phyloP scores from a whole-genome alignment of 2,113 vertebrate species.

The Dipodomys stephensi region DNA sequence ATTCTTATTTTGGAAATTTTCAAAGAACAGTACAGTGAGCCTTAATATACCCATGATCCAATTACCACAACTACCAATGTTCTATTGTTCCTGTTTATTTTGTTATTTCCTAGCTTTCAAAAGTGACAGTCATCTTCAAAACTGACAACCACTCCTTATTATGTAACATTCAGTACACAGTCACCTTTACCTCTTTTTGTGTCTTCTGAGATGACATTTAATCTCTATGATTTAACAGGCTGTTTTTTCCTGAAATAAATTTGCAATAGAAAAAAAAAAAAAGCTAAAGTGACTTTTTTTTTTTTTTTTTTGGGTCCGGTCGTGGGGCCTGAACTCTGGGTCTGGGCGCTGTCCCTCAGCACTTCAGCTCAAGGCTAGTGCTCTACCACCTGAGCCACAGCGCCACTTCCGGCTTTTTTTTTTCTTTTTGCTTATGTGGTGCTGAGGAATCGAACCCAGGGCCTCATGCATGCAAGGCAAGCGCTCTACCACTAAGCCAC shows the following conservation, averaged over 20 bases:
- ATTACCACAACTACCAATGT: neutral
- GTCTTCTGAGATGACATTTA: neutral
- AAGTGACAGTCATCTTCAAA: neutral
- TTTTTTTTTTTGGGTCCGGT: no score
- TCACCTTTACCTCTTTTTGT: neutral
- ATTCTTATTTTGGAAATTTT: slow-evolving; percentile 24
- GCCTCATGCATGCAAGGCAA: no score
- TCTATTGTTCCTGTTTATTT: slow-evolving; percentile 29
- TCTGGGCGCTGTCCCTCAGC: no score
- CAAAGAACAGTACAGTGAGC: neutral
- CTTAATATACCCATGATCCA: neutral
- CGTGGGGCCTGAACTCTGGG: no score
- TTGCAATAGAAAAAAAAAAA: neutral
- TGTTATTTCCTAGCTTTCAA: neutral
- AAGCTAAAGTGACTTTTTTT: neutral
- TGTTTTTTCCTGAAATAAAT: slow-evolving; percentile 21
- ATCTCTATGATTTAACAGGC: neutral
- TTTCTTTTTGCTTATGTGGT: no score
- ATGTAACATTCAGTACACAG: neutral
- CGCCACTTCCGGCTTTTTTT: no score
- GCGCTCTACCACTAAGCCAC: no score
- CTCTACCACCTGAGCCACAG: no score
- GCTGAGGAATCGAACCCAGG: no score
- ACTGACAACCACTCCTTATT: neutral
- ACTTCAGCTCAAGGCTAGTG: no score